Conservation (phyloP, 2,113 vertebrate genomes). For the Dipodomys spectabilis region DNA sequence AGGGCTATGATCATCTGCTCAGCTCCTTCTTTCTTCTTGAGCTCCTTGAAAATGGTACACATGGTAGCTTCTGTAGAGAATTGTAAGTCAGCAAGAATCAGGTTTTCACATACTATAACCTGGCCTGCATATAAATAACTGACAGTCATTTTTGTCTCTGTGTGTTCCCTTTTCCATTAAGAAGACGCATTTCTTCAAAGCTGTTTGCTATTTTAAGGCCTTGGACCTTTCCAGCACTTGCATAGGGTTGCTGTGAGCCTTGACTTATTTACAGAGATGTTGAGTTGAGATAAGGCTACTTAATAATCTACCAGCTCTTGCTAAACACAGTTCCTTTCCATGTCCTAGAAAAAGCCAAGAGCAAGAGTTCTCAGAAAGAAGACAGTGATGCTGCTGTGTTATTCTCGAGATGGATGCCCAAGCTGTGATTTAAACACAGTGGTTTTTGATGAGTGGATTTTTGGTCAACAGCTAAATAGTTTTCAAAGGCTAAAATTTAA, state of each 20-base stretch:
- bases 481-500: conserved; percentile 52
- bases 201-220: conserved; percentile 87
- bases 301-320: conserved; percentile 85
- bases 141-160: conserved; percentile 60
- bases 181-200: conserved; percentile 84
- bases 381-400: conserved; percentile 52
- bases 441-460: not conserved
- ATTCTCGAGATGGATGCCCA: conserved; percentile 46
- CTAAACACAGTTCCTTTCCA: conserved; percentile 81
- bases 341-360: conserved; percentile 56
- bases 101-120: conserved; percentile 1
- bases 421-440: conserved; percentile 27
- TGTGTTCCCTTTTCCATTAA: conserved; percentile 73
- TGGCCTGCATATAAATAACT: conserved; percentile 71
- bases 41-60: not conserved
- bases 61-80: conserved; percentile 2
- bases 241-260: conserved; percentile 88
- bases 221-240: conserved; percentile 87
- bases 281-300: conserved; percentile 84
- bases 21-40: not conserved
- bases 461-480: conserved; percentile 41
- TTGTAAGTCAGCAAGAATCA: not conserved
- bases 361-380: conserved; percentile 57
- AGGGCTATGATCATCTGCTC: not conserved
- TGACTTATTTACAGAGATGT: conserved; percentile 91